Base-by-base conservation (phyloP, 1,140 invertebrate species). In the Psix sp. region DNA sequence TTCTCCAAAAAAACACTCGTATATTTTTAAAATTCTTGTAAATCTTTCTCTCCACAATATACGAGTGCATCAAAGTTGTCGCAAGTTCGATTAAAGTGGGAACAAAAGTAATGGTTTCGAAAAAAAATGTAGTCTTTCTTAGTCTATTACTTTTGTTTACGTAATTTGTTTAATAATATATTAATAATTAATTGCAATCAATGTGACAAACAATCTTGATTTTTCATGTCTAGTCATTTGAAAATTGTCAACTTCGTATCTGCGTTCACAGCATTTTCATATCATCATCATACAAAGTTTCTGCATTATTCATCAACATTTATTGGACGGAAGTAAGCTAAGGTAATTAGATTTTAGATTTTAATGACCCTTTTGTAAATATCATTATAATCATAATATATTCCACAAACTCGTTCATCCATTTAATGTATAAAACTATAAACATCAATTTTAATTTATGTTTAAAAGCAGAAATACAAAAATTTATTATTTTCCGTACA, bases 51-150 rank as follows among this genome's bases (percentile, higher is more conserved):
- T 24, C 9, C 21, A n/a, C 26, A 10, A 24, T 14, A 5, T 26
- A 13, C 14, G 14, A 39, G 20, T 35, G 16, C 38, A 21, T 29
- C 6, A 43, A 42, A 43, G 21, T 29, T 38, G 6, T 59, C 33
- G 33, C 31, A 62, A 49, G 57, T 62, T 62, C 57, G 45, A 62
- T 62, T 33, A 62, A 62, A 62, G 33, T 17, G 57, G 45, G 36
- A 62, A 49, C 45, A 62, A 62, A 59, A 36, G 16, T 38, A 24
- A n/a, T n/a, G n/a, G 26, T 29, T 7, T 29, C 26, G 7, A 7
- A 29, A 29, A 29, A 29, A n/a, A 1, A 29, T 29, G 26, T 29
- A 29, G 26, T n/a, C 7, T 7, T 10, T 29, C n/a, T 29, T 29
- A 3, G n/a, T 10, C 26, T 24, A 4, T 9, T 24, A 5, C 4